Conservation (phyloP, 2,888 invertebrate genomes). For the Lacanobia wlatinum region DNA sequence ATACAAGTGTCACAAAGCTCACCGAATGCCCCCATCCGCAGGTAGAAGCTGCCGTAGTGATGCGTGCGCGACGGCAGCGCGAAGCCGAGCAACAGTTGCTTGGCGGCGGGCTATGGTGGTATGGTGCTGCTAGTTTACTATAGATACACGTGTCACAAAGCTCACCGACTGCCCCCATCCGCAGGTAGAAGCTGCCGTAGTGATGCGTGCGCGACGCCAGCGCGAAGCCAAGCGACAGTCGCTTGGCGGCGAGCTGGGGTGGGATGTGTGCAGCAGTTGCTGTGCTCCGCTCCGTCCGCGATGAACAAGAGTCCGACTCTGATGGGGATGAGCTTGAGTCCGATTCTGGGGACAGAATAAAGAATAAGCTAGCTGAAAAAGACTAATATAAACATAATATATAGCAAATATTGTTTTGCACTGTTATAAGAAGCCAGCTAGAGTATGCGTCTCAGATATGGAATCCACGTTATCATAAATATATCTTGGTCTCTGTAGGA, state of each 20-base stretch:
- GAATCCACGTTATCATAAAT: too few relatives aligned
- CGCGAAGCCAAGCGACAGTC: slow-evolving; percentile 89
- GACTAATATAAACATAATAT: neutral
- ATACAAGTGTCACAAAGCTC: slow-evolving; percentile 71
- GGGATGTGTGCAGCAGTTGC: slow-evolving; percentile 82
- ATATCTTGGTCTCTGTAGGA: too few relatives aligned
- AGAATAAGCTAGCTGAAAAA: neutral
- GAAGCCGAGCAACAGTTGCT: slow-evolving; percentile 89
- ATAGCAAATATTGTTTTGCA: too few relatives aligned
- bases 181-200: slow-evolving; percentile 97
- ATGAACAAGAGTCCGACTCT: slow-evolving; percentile 88
- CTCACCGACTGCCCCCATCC: slow-evolving; percentile 97
- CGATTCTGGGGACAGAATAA: slow-evolving; percentile 74
- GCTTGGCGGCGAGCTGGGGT: slow-evolving; percentile 82
- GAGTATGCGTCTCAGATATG: too few relatives aligned
- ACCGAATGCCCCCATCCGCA: slow-evolving; percentile 98
- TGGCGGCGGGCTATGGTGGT: slow-evolving; percentile 81
- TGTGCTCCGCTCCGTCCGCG: slow-evolving; percentile 91
- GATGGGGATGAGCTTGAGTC: slow-evolving; percentile 86
- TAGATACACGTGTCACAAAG: slow-evolving; percentile 38
- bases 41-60: slow-evolving; percentile 97
- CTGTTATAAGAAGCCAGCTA: too few relatives aligned
- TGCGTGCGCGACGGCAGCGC: slow-evolving; percentile 91
- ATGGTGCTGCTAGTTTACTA: slow-evolving; percentile 72
- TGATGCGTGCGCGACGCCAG: slow-evolving; percentile 92